Conservation (phyloP, 1,140 invertebrate genomes). For the Tigriopus japonicus region DNA sequence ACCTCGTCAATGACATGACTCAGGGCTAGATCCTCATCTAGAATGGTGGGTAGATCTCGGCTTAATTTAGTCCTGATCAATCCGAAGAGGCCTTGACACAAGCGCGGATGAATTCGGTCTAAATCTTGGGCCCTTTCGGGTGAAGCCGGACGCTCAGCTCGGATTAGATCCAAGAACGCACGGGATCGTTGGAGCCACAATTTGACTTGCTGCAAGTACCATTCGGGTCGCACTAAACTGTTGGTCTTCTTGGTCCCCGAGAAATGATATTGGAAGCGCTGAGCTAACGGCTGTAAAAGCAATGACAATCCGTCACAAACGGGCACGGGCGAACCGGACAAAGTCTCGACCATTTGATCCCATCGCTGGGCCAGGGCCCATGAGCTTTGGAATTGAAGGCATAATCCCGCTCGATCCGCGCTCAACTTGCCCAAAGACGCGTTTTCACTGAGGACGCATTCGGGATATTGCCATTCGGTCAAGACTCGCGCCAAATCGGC, state of each 20-base stretch:
- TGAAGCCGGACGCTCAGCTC: too few relatives aligned
- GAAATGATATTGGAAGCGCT: constrained; percentile 13
- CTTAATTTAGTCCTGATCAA: neutral
- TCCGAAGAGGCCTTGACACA: neutral
- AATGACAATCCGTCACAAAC: neutral
- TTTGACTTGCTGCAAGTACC: constrained; percentile 4
- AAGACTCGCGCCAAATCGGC: too few relatives aligned
- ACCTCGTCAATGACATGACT: constrained; percentile 8
- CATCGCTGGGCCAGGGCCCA: too few relatives aligned
- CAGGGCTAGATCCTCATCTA: neutral
- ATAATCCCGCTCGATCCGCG: too few relatives aligned
- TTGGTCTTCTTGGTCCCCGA: constrained; percentile 11
- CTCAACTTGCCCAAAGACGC: too few relatives aligned
- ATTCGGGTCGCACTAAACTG: constrained; percentile 2
- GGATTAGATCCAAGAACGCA: neutral
- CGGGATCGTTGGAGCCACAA: neutral
- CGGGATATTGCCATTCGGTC: too few relatives aligned
- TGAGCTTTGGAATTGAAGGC: too few relatives aligned
- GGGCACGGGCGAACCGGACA: too few relatives aligned
- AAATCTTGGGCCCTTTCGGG: too few relatives aligned
- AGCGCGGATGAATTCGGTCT: neutral
- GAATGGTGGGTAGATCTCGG: neutral
- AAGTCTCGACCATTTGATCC: too few relatives aligned
- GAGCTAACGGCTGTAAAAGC: neutral
- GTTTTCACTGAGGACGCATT: too few relatives aligned